Evolutionary conservation across 64 coral and sea anemone genomes (phyloP).

Genomic region (Dendrophyllia cribrosa): DNA sequence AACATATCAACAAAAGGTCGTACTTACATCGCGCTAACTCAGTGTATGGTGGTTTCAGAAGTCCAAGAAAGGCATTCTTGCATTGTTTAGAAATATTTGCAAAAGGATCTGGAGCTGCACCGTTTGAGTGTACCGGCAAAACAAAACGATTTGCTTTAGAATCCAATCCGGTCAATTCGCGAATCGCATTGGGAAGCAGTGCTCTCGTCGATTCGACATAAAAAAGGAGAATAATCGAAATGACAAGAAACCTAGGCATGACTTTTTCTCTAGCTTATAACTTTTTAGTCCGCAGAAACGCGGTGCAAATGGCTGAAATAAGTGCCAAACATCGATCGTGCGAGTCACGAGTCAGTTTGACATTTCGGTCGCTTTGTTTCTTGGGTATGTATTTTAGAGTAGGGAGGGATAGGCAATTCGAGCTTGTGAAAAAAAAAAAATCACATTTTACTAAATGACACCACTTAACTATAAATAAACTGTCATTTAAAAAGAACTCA

Average conservation of each 20-base stretch:
- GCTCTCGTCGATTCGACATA: neutral
- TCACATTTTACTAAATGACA: no score
- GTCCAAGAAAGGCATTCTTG: neutral
- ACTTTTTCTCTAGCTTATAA: no score
- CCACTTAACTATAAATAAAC: no score
- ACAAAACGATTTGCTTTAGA: neutral
- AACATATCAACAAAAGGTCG: neutral
- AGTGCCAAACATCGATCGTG: no score
- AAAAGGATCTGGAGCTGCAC: neutral
- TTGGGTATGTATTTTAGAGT: no score
- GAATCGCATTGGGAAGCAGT: neutral
- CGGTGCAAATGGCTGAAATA: no score
- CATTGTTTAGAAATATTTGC: neutral
- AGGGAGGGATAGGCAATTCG: no score
- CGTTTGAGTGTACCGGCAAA: neutral
- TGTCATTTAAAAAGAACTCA: no score
- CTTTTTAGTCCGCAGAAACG: no score
- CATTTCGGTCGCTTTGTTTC: no score
- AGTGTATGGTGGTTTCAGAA: neutral
- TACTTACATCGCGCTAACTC: neutral
- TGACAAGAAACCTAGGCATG: neutral
- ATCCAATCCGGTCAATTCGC: neutral
- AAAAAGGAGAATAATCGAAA: neutral
- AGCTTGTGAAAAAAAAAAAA: no score
- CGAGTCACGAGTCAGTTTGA: no score